Evolutionary conservation across 1,140 invertebrate genomes (phyloP), one percentile per base, ranked within the genome.

Genomic region (Bombus superbus): DNA sequence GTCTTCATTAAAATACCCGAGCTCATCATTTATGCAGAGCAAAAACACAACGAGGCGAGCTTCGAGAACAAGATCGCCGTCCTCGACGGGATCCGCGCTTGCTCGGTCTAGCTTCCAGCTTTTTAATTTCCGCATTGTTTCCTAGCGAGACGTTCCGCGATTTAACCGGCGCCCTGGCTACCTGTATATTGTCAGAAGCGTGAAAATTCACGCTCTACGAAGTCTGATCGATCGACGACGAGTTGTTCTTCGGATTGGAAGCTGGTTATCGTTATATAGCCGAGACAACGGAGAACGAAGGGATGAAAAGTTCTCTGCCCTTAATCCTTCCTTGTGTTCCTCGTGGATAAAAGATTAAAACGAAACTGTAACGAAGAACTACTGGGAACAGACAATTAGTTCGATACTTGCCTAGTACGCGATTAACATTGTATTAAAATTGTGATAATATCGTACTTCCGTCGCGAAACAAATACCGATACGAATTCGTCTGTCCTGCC

Each of bases 1-100:
- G 93, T 93, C 92, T 93, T 93, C 93, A 93, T 92, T 93, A 93
- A 93, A 93, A 93, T 93, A 92, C 92, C 89, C 88, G 86, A 80
- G 90, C 92, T 93, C 92, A 93, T 93, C 91, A 92, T 93, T 93
- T 93, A 93, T 93, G 92, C 92, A 93, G 88, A 93, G 91, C 91
- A 93, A 93, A 93, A 93, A 93, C 92, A 91, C 88, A 92, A 90
- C 88, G 91, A 92, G 90, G 88, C 88, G 86, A 90, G 75, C 79
- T 71, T 71, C 82, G 74, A n/a, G 75, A 77, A 80, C 76, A 68
- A 85, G 83, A 85, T 80, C 68, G 53, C 38, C 76, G 57, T 53
- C 38, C n/a, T 32, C 62, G 75, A 47, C 66, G n/a, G 15, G 40
- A 71, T 59, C 66, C 68, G 57, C 83, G 53, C 38, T 68, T 32